Evolutionary conservation across 2,113 vertebrate genomes (phyloP), one percentile per base, ranked within the genome.

Genomic region (Pelobates fuscus): DNA sequence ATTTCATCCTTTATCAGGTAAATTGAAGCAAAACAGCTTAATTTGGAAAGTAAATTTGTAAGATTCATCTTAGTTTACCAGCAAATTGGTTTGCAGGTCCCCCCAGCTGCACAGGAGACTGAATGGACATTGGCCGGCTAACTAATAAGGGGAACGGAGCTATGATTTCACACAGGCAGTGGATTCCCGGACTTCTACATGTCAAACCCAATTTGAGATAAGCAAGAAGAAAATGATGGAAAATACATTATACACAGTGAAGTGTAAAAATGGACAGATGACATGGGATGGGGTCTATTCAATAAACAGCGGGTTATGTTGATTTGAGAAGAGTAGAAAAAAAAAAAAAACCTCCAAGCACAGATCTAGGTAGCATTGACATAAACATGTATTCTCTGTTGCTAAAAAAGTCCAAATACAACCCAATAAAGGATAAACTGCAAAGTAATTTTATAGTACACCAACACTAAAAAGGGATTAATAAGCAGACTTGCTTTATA

Each of bases 391-490:
- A n/a, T n/a, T n/a, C n/a, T n/a, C n/a, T n/a, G n/a, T n/a, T n/a
- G n/a, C n/a, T n/a, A n/a, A n/a, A n/a, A n/a, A n/a, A n/a, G n/a
- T n/a, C n/a, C n/a, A n/a, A n/a, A n/a, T n/a, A n/a, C n/a, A n/a
- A n/a, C n/a, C n/a, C n/a, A n/a, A n/a, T n/a, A n/a, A n/a, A n/a
- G 12, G 12, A 14, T 1, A 14, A 23, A 18, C n/a, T 63, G 60
- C 60, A 63, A 37, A 63, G 60, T 37, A 63, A 11, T 27, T 63
- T 63, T 63, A 63, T 27, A 18, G 18, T 11, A 55, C n/a, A 20
- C 17, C 5, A 37, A 10, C 32, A 37, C n/a, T n/a, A n/a, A n/a
- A n/a, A n/a, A n/a, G n/a, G n/a, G n/a, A n/a, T n/a, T n/a, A n/a
- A n/a, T n/a, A n/a, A n/a, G n/a, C n/a, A n/a, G n/a, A n/a, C n/a